Base-by-base conservation (phyloP, 2,888 invertebrate genomes). In the Calliphora vomitoria region DNA sequence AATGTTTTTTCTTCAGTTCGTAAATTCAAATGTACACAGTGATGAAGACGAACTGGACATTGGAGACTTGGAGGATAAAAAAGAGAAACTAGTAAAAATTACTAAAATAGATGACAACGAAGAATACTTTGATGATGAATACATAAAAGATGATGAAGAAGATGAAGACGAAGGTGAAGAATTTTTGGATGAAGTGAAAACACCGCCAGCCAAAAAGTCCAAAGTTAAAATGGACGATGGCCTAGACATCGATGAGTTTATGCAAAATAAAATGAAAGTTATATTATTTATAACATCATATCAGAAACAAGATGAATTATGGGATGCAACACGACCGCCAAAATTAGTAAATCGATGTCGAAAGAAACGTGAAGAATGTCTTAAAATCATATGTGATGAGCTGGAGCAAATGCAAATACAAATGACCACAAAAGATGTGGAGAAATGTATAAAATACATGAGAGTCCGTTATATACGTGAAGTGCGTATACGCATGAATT, bases 401-500 rank as follows among this genome's bases (percentile, higher is more conserved):
- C 66, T 87, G 20, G 68, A 87, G 8, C 55, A 79, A 41, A 38
- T 64, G 25, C 75, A 85, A 35, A 64, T 85, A 2, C 79, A 82
- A 74, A 87, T 87, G 85, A 75, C 87, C 4, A 64, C 82, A 71
- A 78, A 85, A 66, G 87, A 87, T 66, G 79, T 71, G 1, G 87
- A 87, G n/a, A 87, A 87, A 71, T 87, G 87, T 71, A 87, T 87
- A 13, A 87, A 87, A 64, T 87, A 87, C 25, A 87, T 87, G 87
- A 74, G 87, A 58, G 87, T 87, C 15, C 87, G 87, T 1, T 87
- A 87, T 53, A 87, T 87, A 74, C 68, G 87, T 3, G 87, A 87
- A 68, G 87, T 87, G 18, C 87, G 87, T 6, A 87, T 87, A 71
- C 85, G 87, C 8, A 82, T 85, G 79, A 85, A 85, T 58, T 87